Percentiles rank a stretch among this genome's conserved stretches.
Evolutionary conservation across 1,140 invertebrate species (phyloP).

Genomic region (Trichomalopsis sarcophagae): DNA sequence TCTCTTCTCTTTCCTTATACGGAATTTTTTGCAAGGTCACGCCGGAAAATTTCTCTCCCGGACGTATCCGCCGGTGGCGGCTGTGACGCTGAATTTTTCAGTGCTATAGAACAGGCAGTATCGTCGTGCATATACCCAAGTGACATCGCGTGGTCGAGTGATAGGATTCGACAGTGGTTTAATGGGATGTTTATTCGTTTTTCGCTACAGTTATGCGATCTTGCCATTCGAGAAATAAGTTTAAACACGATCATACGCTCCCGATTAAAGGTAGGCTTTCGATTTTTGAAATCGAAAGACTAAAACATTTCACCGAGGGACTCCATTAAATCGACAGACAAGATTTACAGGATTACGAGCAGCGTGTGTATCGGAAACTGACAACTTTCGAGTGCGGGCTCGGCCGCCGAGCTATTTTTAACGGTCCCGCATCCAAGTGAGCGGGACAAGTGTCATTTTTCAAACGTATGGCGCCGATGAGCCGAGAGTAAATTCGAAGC

Average conservation of each 20-base stretch:
- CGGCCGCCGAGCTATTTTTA: background rate
- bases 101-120: too few relatives aligned
- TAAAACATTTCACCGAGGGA: background rate
- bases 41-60: background rate
- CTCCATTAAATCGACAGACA: too few relatives aligned
- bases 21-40: background rate
- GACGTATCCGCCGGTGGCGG: too few relatives aligned
- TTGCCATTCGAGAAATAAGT: too few relatives aligned
- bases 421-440: background rate
- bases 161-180: too few relatives aligned
- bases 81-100: background rate
- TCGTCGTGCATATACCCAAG: too few relatives aligned
- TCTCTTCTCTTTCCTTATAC: background rate
- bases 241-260: too few relatives aligned
- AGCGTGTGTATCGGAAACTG: background rate
- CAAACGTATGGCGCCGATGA: background rate
- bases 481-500: constrained; percentile 3
- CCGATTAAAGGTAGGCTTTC: too few relatives aligned
- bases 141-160: too few relatives aligned
- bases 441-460: constrained; percentile 2
- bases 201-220: too few relatives aligned
- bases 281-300: background rate
- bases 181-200: too few relatives aligned
- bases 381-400: background rate
- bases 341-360: too few relatives aligned